Conservation (phyloP, 2,797 vertebrate genomes). For the Lagorchestes hirsutus region DNA sequence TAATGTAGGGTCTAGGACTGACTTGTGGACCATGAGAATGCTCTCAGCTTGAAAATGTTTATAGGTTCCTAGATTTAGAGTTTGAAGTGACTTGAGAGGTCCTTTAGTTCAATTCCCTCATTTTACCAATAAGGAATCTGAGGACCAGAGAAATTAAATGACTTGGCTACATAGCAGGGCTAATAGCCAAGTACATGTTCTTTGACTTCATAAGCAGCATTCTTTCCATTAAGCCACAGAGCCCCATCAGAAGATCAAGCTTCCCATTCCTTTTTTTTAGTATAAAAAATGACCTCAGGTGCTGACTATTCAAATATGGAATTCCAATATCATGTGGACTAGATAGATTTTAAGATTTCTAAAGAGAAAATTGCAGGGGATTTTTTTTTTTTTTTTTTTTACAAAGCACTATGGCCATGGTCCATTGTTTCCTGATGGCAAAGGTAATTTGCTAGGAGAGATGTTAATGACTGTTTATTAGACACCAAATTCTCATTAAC, state of each 20-base stretch:
- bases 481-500: slow-evolving; percentile 76
- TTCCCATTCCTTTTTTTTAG: neutral
- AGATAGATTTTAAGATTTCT: neutral
- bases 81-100: neutral
- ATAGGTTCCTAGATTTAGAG: neutral
- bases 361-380: neutral
- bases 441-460: slow-evolving; percentile 72
- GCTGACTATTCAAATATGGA: neutral
- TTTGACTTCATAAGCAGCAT: neutral
- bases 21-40: neutral
- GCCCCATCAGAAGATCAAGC: neutral
- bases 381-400: slow-evolving; percentile 11
- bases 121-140: neutral
- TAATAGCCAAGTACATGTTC: neutral
- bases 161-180: neutral
- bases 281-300: neutral
- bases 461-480: slow-evolving; percentile 72
- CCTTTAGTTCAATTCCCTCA: neutral
- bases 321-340: neutral
- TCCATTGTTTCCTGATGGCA: slow-evolving; percentile 76
- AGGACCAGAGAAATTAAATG: neutral
- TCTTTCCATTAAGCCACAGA: neutral
- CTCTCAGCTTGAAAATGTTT: neutral
- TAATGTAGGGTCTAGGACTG: neutral
- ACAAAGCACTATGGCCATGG: slow-evolving; percentile 54